A percentile compares a stretch with the other conserved stretches of the same genome.
These are phyloP conservation scores for Cinclus mexicanus DNA, from an alignment of 2,113 vertebrate species.

Conservation along the genomic window DNA sequence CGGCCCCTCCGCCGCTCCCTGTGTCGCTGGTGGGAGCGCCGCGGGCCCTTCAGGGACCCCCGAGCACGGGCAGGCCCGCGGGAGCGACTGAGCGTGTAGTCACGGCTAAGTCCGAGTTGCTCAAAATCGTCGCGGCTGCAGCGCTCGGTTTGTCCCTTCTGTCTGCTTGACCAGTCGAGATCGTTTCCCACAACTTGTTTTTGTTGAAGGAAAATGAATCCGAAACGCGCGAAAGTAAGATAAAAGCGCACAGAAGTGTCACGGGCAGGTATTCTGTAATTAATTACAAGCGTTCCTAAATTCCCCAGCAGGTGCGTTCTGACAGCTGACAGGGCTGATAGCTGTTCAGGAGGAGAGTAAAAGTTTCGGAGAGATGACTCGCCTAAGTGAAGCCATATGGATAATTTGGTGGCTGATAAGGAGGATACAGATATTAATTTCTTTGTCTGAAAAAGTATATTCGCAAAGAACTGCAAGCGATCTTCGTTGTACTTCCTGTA, in stretches of 20 bases:
- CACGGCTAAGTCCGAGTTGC: too few species aligned
- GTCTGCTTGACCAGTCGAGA: too few species aligned
- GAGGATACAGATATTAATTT: neutral
- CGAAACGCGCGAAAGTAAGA: neutral
- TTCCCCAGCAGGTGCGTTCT: neutral
- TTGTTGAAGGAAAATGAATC: neutral
- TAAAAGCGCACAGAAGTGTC: accelerated
- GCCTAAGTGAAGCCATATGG: neutral
- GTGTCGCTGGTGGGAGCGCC: neutral
- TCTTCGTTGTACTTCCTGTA: accelerated
- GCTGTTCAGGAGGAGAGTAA: neutral
- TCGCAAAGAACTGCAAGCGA: accelerated
- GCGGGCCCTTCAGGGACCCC: accelerated
- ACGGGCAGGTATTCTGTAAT: neutral
- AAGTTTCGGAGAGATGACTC: neutral
- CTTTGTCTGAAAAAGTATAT: neutral
- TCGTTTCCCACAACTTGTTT: neutral
- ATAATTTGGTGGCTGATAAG: neutral
- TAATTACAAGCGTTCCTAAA: accelerated
- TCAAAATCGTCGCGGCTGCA: accelerated
- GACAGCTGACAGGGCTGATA: neutral
- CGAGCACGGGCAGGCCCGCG: accelerated
- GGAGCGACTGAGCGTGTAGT: accelerated
- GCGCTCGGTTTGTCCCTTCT: accelerated
- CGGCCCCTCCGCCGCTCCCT: accelerated